These are phyloP conservation scores for Goniozus legneri DNA, from an alignment of 1,140 invertebrate species.

Conservation along the genomic window DNA sequence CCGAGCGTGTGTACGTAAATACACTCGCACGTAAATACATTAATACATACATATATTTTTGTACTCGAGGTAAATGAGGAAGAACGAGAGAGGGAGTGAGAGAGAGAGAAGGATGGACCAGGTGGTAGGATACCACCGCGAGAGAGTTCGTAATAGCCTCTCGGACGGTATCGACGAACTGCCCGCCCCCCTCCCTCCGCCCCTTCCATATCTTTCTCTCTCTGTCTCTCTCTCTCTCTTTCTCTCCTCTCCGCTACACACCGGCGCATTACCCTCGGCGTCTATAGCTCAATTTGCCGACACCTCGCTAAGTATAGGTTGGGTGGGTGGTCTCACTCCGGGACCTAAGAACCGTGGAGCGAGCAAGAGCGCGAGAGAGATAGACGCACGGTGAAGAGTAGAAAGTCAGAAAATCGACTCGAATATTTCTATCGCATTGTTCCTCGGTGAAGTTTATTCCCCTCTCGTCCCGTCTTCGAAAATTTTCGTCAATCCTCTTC, in stretches of 20 bases:
- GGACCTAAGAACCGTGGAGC: conserved; percentile 8
- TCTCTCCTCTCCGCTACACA: conserved; percentile 15
- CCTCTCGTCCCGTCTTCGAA: too few species aligned
- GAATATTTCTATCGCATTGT: conserved; percentile 30
- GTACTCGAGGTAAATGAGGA: conserved; percentile 5
- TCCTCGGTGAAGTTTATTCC: too few species aligned
- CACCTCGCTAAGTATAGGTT: conserved; percentile 57
- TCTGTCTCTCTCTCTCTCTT: background rate
- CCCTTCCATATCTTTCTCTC: background rate
- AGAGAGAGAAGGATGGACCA: conserved; percentile 31
- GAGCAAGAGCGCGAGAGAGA: conserved; percentile 2
- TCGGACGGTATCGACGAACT: conserved; percentile 43
- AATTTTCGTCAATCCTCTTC: too few species aligned
- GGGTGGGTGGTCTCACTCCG: conserved; percentile 51
- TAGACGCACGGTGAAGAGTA: background rate
- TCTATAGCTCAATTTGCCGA: conserved; percentile 57
- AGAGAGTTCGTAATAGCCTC: conserved; percentile 32
- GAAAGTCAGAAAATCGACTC: conserved; percentile 19
- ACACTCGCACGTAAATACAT: too few species aligned
- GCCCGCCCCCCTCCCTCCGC: conserved; percentile 5
- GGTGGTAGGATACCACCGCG: conserved; percentile 28
- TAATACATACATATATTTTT: too few species aligned
- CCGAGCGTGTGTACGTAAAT: too few species aligned
- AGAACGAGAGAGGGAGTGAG: conserved; percentile 7
- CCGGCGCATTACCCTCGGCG: conserved; percentile 46